Evolutionary conservation across 2,797 vertebrate genomes (phyloP), one percentile per base, ranked within the genome.

Genomic region (Brotula barbata): DNA sequence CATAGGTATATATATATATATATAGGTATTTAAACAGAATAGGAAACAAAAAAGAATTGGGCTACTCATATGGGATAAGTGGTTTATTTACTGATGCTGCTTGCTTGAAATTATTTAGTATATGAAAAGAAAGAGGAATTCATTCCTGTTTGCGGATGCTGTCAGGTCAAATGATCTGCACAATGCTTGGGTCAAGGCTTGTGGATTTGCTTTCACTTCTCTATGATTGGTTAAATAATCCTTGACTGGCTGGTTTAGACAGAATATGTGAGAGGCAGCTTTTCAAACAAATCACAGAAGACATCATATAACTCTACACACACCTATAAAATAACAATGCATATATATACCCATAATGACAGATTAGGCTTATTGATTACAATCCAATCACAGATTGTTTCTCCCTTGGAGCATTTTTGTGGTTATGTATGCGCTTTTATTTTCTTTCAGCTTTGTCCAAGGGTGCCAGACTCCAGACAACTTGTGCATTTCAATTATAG

Each of bases 401-500:
- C 44, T 45, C 52, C 69, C 47, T 3, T 2, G 17, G 43, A 46
- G 47, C 53, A 36, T 45, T 58, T 71, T 56, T 55, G 46, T 63
- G 65, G 62, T 64, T 64, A 66, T 64, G 52, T 64, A 68, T 56
- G n/a, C n/a, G n/a, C 64, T 71, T 70, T 50, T 61, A 80, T 82
- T 80, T 80, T 59, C 46, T 41, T 47, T 61, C 54, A 57, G 52
- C 53, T 5, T 25, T 52, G 68, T 70, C 66, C 55, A 39, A 78
- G 78, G 65, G 69, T 37, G 9, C 62, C 59, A 78, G 70, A 75
- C 78, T 71, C 77, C 76, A 80, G 73, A 84, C 79, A 66, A 82
- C 11, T 31, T 77, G 68, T 75, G 83, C 82, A 87, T 88, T 84
- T 86, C 83, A 87, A 88, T 86, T 85, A 77, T 17, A 73, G 51